Base-by-base conservation (phyloP, 2,797 vertebrate species). In the Bovichtus diacanthus region DNA sequence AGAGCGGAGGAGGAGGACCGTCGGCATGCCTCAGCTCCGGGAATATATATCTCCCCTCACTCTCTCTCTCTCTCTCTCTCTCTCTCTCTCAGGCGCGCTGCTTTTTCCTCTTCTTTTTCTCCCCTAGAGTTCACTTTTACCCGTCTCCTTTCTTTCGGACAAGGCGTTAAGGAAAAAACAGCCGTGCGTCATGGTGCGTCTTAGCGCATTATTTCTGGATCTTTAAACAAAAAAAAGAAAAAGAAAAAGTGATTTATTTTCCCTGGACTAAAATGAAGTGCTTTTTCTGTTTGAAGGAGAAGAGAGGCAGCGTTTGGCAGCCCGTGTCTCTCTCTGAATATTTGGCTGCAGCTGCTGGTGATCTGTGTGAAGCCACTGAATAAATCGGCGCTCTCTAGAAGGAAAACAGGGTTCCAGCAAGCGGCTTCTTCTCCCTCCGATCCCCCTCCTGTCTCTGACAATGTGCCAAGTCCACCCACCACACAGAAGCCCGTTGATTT, bases 281-380 rank as follows among this genome's bases (percentile, higher is more conserved):
- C 31, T 10, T 65, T 60, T 64, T 58, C 39, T 27, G 68, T 31
- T 61, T 49, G 63, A 39, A 78, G 54, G 74, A 43, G 83, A 74
- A 78, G 77, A 82, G 83, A 68, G 77, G 82, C 78, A 54, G 84
- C 56, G 56, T 71, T 65, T 58, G 38, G 72, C 84, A 82, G 78
- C 83, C 79, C 36, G 62, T 11, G 62, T 81, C 66, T 82, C 77
- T 84, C 75, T 77, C 60, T 90, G 88, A 91, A 73, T 86, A 63
- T 88, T 76, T 81, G 80, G 81, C 90, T 84, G 88, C 82, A 84
- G 85, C 70, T 87, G 85, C 81, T 67, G 78, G 60, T 73, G 83
- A 78, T 87, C 63, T 87, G 88, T 83, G 82, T 84, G 76, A 78
- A 90, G 85, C 78, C 64, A 16, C 82, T 84, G 90, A 90, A 84